Percentiles rank a stretch among this genome's conserved stretches.
Conservation (phyloP, 2,113 vertebrate genomes). For the Phainopepla nitens region DNA sequence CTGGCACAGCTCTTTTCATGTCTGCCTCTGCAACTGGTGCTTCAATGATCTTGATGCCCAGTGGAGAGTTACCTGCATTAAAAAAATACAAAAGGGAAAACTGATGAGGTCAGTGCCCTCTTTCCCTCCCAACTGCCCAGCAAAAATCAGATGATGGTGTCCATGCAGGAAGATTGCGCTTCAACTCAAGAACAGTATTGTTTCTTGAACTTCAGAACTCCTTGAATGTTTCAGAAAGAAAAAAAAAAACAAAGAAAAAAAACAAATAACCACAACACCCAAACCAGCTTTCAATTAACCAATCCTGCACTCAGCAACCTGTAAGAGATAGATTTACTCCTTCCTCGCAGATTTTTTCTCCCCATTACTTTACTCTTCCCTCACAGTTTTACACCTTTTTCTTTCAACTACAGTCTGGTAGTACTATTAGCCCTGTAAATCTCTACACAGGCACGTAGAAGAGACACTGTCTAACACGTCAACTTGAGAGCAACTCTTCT, state of each 20-base stretch:
- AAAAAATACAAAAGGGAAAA: neutral
- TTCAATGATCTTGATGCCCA: neutral
- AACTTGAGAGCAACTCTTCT: neutral
- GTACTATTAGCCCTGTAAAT: rapidly evolving
- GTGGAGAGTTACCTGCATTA: neutral
- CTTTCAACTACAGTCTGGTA: rapidly evolving
- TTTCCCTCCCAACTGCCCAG: neutral
- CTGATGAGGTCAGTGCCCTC: neutral
- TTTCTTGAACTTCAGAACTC: neutral
- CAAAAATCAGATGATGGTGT: rapidly evolving
- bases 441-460: neutral
- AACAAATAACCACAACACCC: neutral
- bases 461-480: rapidly evolving
- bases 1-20: neutral
- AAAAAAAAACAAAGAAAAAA: neutral
- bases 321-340: neutral
- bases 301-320: neutral
- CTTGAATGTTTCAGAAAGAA: neutral
- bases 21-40: neutral
- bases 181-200: neutral
- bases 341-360: neutral
- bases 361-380: neutral
- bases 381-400: neutral
- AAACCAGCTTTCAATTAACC: neutral
- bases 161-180: rapidly evolving